Percentiles rank a stretch among this genome's conserved stretches.
Evolutionary conservation across 2,797 vertebrate species (phyloP).

Genomic region (Coranthus polyacanthus): DNA sequence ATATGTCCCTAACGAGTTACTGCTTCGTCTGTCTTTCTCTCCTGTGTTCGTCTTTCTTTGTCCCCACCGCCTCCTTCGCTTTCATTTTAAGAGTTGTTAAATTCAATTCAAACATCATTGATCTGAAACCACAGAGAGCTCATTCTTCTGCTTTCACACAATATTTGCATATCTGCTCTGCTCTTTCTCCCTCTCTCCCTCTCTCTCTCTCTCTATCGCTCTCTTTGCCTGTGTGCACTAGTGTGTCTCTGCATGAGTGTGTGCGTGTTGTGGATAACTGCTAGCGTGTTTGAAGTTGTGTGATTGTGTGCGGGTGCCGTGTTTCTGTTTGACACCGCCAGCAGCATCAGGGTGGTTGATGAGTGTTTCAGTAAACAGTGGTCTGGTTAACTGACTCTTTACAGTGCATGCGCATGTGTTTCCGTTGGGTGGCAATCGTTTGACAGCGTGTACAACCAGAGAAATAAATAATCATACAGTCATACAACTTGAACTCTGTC

Average conservation of each 20-base stretch:
- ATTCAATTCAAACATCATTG: conserved; percentile 37
- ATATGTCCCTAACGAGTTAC: conserved; percentile 16
- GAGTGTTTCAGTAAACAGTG: conserved; percentile 5
- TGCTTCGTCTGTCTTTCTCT: conserved; percentile 3
- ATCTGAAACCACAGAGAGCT: conserved; percentile 49
- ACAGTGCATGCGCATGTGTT: background rate
- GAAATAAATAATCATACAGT: too few relatives aligned
- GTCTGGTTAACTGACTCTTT: conserved; percentile 24
- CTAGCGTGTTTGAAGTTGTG: conserved; percentile 11
- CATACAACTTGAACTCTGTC: too few relatives aligned
- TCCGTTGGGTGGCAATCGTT: too few relatives aligned
- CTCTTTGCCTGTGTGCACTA: conserved; percentile 17
- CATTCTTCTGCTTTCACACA: conserved; percentile 58
- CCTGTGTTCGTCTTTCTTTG: background rate
- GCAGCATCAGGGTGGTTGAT: conserved; percentile 12
- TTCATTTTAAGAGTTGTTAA: conserved; percentile 32
- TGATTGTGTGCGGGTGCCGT: conserved; percentile 5
- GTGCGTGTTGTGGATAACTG: background rate
- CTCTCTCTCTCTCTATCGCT: background rate
- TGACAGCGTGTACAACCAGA: too few relatives aligned
- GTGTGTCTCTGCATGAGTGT: conserved; percentile 9
- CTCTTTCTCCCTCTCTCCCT: background rate
- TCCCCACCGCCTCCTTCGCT: conserved; percentile 7
- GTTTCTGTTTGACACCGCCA: conserved; percentile 37
- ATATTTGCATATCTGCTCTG: conserved; percentile 62